Evolutionary conservation across 2,888 invertebrate genomes (phyloP), one percentile per base, ranked within the genome.

Genomic region (Digitonthophagus gazella): DNA sequence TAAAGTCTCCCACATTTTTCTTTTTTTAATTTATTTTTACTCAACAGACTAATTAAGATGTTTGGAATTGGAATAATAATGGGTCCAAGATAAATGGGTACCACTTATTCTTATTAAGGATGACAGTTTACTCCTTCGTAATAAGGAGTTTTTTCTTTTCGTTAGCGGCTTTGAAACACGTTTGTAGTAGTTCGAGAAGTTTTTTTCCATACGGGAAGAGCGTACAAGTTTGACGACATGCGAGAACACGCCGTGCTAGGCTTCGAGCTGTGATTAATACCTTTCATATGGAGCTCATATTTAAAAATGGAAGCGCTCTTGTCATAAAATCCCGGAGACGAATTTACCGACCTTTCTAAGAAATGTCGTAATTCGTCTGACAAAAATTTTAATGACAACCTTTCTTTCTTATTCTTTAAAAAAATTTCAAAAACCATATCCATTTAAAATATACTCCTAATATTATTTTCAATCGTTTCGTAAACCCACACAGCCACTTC

Each of bases 21-120:
- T n/a, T n/a, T n/a, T n/a, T n/a, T n/a, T n/a, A n/a, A n/a, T n/a
- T n/a, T n/a, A n/a, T n/a, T n/a, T n/a, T n/a, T n/a, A n/a, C 61
- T 61, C 18, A 16, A 19, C n/a, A 61, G 61, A 20, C 67, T 70
- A 70, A 70, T 70, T 70, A 70, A 70, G 65, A 70, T 70, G 68
- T 70, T 68, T 70, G 66, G 61, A 67, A 70, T 70, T 70, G 70
- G 65, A 68, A 61, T 61, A 61, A 61, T 61, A 61, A 61, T 18
- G 61, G 19, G 61, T 16, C 61, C 65, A 56, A 66, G 67, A 70
- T 70, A 66, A 67, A 70, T 68, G 58, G 65, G 22, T 54, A 58
- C 20, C 67, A 66, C 67, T 67, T 61, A 61, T 61, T 61, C 66
- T 69, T 70, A 70, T 70, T 70, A 70, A 70, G 55, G 66, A 63